Evolutionary conservation across 2,888 invertebrate species (phyloP), one percentile per base, ranked within the genome.

Genomic region (Morinoia aosen): DNA sequence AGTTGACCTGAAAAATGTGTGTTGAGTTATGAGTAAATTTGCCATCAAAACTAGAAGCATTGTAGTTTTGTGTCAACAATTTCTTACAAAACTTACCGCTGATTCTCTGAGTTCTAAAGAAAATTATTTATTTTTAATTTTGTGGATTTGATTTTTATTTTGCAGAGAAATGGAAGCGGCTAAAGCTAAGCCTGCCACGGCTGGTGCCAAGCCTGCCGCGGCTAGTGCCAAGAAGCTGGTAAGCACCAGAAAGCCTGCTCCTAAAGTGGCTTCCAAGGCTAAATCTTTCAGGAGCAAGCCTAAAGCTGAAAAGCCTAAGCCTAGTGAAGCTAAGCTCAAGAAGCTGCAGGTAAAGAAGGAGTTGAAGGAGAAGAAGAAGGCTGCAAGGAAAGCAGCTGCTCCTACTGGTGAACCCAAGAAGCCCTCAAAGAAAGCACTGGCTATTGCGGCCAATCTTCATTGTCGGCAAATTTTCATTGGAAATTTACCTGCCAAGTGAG

Each of bases 391-490:
- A 39, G 33, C 12, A 14, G 40, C 11, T 40, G 90, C 12, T 33
- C 39, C 93, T n/a, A 93, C 57, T 48, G 40, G 90, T 90, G 90
- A 90, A 16, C 90, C 93, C 56, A 93, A 48, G 16, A 93, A 93
- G n/a, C 93, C 93, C 57, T 93, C 57, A 16, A 56, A 93, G 57
- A 39, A 57, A 57, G 93, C 93, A 57, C 93, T 93, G 7, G 57
- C n/a, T 56, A 57, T 33, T 57, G 57, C 56, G 14, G 93, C 93
- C 48, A 56, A 57, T 14, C 11, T 57, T 7, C 58, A 93, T 48
- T 57, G 93, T 57, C 93, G 93, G 11, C 56, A 57, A 93, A 57
- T 93, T 93, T 93, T 93, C 58, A 57, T 93, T 93, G 93, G 93
- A 12, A 93, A 93, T 48, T 16, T 93, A 48, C 93, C 93, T 19